Evolutionary conservation across 2,797 vertebrate species (phyloP).

Genomic region (Protonibea diacanthus): DNA sequence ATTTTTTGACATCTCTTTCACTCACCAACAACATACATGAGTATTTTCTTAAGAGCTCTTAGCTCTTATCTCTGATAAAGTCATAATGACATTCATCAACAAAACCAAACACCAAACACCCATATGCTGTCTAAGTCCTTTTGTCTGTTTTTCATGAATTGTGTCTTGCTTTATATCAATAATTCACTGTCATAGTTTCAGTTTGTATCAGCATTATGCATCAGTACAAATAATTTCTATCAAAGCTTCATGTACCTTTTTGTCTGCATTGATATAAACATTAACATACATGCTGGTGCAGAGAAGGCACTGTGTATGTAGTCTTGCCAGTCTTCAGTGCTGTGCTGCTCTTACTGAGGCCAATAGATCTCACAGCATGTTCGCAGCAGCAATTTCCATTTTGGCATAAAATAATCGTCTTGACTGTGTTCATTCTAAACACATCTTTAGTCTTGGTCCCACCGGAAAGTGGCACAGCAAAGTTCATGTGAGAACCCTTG

Average conservation of each 20-base stretch:
- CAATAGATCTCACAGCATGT: background rate
- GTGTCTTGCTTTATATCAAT: background rate
- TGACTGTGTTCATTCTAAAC: background rate
- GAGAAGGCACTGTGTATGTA: background rate
- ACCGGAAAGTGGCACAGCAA: background rate
- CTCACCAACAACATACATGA: background rate
- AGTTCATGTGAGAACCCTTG: background rate
- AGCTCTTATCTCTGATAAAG: background rate
- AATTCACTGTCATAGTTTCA: background rate
- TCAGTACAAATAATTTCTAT: background rate
- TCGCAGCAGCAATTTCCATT: background rate
- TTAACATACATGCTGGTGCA: background rate
- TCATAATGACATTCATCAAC: background rate
- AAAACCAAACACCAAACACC: background rate
- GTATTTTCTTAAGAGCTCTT: too few species aligned
- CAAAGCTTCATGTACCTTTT: background rate
- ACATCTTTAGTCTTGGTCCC: background rate
- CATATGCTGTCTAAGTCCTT: background rate
- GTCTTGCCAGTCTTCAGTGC: background rate
- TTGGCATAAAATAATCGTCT: background rate
- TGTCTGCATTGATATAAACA: background rate
- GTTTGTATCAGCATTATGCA: background rate
- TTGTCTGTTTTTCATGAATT: background rate
- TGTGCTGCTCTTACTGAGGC: constrained; percentile 1
- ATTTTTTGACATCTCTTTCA: background rate